phyloP scores from a whole-genome alignment of 2,888 invertebrate species.

The Boloria selene region DNA sequence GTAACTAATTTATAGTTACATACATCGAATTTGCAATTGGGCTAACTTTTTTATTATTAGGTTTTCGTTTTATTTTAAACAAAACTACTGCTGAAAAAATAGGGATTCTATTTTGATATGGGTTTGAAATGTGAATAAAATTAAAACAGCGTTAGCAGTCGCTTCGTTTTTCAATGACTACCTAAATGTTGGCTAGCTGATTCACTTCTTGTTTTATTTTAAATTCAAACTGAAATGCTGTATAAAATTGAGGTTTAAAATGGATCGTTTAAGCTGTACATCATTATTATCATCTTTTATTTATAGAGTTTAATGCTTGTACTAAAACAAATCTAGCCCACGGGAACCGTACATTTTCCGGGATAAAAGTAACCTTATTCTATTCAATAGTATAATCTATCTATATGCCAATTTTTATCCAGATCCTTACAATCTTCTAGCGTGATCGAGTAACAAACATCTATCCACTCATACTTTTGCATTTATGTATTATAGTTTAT shows the following conservation, averaged over 20 bases:
- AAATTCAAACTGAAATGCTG: not conserved
- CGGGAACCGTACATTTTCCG: no score
- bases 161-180: constrained; percentile 22
- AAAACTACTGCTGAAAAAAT: constrained; percentile 2
- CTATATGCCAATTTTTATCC: no score
- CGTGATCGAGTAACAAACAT: no score
- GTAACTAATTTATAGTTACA: no score
- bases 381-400: no score
- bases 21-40: not conserved
- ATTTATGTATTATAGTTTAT: no score
- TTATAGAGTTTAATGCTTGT: no score
- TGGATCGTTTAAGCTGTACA: not conserved
- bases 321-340: no score
- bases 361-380: no score
- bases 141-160: constrained; percentile 30
- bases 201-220: constrained; percentile 7
- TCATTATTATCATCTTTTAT: no score
- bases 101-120: constrained; percentile 21
- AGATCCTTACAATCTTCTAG: no score
- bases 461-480: no score
- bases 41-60: constrained; percentile 1
- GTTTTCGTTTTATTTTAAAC: not conserved
- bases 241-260: not conserved
- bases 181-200: constrained; percentile 19
- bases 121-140: constrained; percentile 21